phyloP scores from a whole-genome alignment of 2,113 vertebrate species.

The Spheniscus mendiculus region DNA sequence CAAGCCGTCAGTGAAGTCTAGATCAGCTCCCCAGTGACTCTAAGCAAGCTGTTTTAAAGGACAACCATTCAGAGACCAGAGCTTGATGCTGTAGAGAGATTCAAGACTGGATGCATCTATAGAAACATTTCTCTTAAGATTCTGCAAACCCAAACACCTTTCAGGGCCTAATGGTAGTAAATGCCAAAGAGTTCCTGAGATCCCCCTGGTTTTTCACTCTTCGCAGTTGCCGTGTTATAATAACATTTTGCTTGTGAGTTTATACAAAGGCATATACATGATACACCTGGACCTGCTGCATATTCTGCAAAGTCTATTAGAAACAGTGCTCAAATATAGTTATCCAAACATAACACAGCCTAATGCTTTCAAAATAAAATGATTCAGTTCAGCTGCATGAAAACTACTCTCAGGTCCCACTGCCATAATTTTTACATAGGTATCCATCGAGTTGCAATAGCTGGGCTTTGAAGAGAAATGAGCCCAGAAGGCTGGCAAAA shows the following conservation, averaged over 20 bases:
- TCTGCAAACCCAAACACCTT: neutral
- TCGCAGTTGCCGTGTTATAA: rapidly evolving
- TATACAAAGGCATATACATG: too few species aligned
- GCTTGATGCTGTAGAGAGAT: neutral
- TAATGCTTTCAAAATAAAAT: neutral
- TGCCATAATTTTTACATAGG: rapidly evolving
- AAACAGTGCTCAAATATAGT: neutral
- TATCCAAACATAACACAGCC: neutral
- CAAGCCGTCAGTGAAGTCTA: neutral
- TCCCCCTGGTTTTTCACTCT: neutral
- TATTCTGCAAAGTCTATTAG: neutral
- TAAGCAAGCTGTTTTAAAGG: neutral
- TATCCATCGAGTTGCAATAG: rapidly evolving
- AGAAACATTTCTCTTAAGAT: neutral
- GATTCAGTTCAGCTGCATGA: neutral
- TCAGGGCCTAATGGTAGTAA: neutral
- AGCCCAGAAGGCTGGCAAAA: neutral
- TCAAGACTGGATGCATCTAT: neutral
- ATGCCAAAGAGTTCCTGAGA: neutral
- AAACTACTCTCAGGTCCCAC: neutral
- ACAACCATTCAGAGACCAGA: neutral
- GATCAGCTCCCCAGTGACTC: neutral
- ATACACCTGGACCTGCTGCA: neutral
- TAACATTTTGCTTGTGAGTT: neutral
- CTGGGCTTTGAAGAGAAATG: neutral